Evolutionary conservation across 2,888 invertebrate species (phyloP), one percentile per base, ranked within the genome.

Genomic region (Netelia inedita): DNA sequence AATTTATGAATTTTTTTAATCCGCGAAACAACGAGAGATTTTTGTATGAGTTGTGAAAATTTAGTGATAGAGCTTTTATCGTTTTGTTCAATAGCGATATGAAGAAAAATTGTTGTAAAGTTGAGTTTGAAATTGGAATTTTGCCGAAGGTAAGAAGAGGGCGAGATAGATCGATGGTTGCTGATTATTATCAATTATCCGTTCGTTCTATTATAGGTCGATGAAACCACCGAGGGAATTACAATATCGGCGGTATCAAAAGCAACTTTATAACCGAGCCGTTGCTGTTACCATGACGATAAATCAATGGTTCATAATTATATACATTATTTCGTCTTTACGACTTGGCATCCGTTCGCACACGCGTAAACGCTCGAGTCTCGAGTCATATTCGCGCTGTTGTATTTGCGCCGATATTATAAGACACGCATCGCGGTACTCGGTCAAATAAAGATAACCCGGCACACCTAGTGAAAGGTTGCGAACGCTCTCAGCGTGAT

Each of bases 401-500:
- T 59, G 41, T 68, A 21, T 21, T 16, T 19, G 61, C 14, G 9
- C 41, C 78, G 74, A 85, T 85, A 71, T 79, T 66, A 53, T 63
- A 72, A 83, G 79, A 74, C 71, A 75, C 65, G 43, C 79, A 73
- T 79, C 79, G 65, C 65, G 35, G 43, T 65, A 71, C 79, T 61
- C 82, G 85, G 80, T 65, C 79, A 76, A 86, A 86, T 86, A 85
- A 73, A 85, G 86, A 87, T 84, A 86, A 86, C 75, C 83, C 74
- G 72, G 73, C 86, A 87, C 85, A 85, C 84, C 82, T 85, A 85
- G 87, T 87, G 87, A 86, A 86, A 87, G 86, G 87, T 87, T 82
- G 79, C 68, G 73, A 78, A 50, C 63, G 72, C 28, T 68, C n/a
- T 43, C 43, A 19, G 57, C 19, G 35, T 43, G 46, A 66, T 73